A percentile compares a stretch with the other conserved stretches of the same genome.
These are phyloP conservation scores for Microctonus brassicae DNA, from an alignment of 2,888 invertebrate species.

Conservation along the genomic window DNA sequence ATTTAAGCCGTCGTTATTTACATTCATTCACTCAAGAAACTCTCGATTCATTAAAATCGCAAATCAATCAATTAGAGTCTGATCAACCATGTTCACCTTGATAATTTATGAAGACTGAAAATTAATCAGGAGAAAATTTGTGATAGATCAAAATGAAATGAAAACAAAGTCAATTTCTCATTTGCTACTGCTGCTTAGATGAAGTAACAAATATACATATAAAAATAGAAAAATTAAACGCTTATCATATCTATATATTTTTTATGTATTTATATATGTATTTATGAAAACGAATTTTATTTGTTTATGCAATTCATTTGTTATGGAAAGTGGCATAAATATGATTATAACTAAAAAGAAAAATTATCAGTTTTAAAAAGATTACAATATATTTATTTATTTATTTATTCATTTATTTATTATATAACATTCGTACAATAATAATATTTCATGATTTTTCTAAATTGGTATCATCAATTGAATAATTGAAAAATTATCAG, in stretches of 20 bases:
- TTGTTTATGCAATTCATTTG: background rate
- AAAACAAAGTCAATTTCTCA: background rate
- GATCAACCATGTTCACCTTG: slow-evolving; percentile 17
- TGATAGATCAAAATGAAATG: slow-evolving; percentile 35
- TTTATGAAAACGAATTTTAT: background rate
- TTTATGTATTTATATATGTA: slow-evolving; percentile 14
- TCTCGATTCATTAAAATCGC: slow-evolving; percentile 54
- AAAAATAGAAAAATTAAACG: background rate
- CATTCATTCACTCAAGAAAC: slow-evolving; percentile 75
- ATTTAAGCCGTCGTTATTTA: slow-evolving; percentile 73
- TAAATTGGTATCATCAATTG: background rate
- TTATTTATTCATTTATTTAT: too few species aligned
- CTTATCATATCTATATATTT: slow-evolving; percentile 9
- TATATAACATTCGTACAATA: background rate
- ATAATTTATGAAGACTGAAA: slow-evolving; percentile 22
- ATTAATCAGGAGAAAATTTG: slow-evolving; percentile 2
- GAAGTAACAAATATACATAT: background rate
- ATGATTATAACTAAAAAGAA: background rate
- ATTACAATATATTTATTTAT: background rate
- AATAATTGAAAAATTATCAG: background rate
- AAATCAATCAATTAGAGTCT: slow-evolving; percentile 49
- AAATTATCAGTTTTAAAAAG: background rate
- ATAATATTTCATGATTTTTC: background rate
- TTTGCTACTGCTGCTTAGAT: background rate
- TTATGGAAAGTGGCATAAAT: background rate